These are phyloP conservation scores for Temnothorax rugatulus DNA, from an alignment of 2,888 invertebrate genomes.

Conservation along the genomic window DNA sequence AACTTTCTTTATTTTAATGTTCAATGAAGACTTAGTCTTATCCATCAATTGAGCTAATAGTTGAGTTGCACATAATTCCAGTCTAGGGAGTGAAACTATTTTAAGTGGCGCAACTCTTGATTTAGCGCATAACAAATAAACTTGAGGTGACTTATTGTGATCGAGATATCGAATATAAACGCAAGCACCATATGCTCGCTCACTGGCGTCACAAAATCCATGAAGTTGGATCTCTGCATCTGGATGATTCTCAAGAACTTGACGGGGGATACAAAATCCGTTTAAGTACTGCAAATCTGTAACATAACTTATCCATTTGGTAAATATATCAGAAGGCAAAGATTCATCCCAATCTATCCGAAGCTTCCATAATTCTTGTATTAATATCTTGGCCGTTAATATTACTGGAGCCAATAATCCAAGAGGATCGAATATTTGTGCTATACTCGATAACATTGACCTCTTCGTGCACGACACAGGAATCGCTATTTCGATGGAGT, in stretches of 20 bases:
- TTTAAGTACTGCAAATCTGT: background rate
- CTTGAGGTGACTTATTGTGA: accelerated
- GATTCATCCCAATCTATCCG: background rate
- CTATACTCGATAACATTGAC: background rate
- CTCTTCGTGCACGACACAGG: background rate
- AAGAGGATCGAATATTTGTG: background rate
- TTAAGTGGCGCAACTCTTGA: background rate
- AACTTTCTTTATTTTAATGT: background rate
- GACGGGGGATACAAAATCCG: background rate
- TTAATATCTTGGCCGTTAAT: background rate
- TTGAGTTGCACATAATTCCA: background rate
- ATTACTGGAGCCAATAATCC: background rate
- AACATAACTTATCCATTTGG: background rate
- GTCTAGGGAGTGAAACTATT: background rate
- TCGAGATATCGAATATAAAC: background rate
- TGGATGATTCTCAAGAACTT: too few relatives aligned
- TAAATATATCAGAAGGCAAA: background rate
- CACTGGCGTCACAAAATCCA: background rate
- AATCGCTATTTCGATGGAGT: background rate
- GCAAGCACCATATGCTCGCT: background rate
- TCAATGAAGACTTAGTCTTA: background rate
- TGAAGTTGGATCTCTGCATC: background rate
- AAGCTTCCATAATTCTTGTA: background rate
- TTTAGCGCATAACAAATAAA: background rate
- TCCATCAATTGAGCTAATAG: background rate